phyloP scores from a whole-genome alignment of 2,797 vertebrate species.

The Clamator glandarius region DNA sequence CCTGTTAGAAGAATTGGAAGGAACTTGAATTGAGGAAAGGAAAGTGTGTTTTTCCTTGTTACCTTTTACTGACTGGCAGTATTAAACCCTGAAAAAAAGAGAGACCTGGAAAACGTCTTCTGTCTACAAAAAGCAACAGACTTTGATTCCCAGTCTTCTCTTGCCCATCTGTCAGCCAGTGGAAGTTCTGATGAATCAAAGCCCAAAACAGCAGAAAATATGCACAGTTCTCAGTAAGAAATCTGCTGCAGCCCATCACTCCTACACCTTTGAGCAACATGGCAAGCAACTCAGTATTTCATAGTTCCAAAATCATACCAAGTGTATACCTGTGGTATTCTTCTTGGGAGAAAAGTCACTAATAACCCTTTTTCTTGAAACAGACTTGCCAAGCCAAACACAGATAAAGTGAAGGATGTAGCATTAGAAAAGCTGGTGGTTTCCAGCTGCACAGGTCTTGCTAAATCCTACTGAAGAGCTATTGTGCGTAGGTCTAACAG shows the following conservation, averaged over 20 bases:
- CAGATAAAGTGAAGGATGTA: background rate
- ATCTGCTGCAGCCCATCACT: background rate
- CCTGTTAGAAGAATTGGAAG: background rate
- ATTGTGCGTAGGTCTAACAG: background rate
- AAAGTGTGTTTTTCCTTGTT: background rate
- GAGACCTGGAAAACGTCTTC: background rate
- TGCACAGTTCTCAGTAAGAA: background rate
- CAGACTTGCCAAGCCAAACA: background rate
- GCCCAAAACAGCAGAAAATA: background rate
- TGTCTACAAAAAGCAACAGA: background rate
- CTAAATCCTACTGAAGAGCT: background rate
- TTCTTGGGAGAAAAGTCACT: background rate
- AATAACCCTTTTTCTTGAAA: background rate
- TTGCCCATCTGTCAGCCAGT: conserved; percentile 1
- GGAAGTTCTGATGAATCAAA: background rate
- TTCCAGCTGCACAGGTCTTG: background rate
- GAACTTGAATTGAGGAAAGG: background rate
- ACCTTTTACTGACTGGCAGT: background rate
- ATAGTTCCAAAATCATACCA: background rate
- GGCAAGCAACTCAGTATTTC: background rate
- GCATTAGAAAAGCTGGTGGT: background rate
- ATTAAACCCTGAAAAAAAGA: background rate
- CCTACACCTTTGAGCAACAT: background rate
- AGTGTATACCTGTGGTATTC: background rate
- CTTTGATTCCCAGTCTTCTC: background rate